Evolutionary conservation across 2,888 invertebrate genomes (phyloP).

Genomic region (Leptinotarsa peninsularis): DNA sequence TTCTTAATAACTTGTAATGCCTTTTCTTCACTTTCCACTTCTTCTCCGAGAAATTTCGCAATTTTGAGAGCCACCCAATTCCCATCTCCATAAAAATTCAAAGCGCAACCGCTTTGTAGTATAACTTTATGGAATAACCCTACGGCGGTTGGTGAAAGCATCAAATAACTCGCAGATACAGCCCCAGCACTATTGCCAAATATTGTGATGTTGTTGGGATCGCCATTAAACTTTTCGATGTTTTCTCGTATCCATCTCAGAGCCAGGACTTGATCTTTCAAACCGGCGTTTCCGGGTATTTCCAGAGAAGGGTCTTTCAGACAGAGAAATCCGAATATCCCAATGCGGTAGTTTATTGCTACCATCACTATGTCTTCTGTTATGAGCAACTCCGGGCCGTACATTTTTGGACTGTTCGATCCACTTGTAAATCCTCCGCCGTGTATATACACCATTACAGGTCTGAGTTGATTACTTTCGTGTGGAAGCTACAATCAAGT

Average conservation of each 20-base stretch:
- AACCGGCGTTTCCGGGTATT: constrained; percentile 68
- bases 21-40: constrained; percentile 59
- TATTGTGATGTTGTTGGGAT: constrained; percentile 68
- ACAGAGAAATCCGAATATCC: constrained; percentile 67
- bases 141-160: neutral
- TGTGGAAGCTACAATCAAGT: constrained; percentile 22
- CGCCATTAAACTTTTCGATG: constrained; percentile 67
- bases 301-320: constrained; percentile 65
- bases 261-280: constrained; percentile 68
- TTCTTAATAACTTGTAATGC: constrained; percentile 62
- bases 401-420: constrained; percentile 57
- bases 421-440: constrained; percentile 68
- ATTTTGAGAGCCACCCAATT: constrained; percentile 36
- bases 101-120: constrained; percentile 50
- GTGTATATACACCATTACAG: constrained; percentile 68
- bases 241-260: constrained; percentile 68
- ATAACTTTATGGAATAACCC: constrained; percentile 43
- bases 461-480: constrained; percentile 27
- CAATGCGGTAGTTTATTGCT: constrained; percentile 66
- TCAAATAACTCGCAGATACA: constrained; percentile 6
- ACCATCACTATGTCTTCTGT: constrained; percentile 67
- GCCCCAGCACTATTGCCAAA: constrained; percentile 69
- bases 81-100: constrained; percentile 48
- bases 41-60: constrained; percentile 47
- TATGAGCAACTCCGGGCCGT: constrained; percentile 66